These are phyloP conservation scores for Pachypsylla venusta DNA, from an alignment of 1,140 invertebrate genomes.

Conservation along the genomic window DNA sequence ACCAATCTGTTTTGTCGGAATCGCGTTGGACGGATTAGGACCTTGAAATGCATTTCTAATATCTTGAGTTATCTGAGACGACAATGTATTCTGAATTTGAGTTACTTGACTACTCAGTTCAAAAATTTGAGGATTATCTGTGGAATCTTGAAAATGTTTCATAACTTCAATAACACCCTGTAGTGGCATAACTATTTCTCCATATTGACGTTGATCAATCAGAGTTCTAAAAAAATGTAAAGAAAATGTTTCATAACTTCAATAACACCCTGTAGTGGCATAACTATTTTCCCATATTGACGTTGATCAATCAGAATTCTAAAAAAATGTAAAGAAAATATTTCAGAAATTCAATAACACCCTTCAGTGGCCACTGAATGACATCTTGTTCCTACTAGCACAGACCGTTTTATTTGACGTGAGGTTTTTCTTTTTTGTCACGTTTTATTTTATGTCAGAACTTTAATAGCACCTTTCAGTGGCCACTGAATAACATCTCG, in stretches of 20 bases:
- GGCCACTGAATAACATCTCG: no score
- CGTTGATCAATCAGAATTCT: constrained; percentile 48
- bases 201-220: constrained; percentile 67
- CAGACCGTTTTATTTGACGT: no score
- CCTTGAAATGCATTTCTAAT: constrained; percentile 83
- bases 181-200: constrained; percentile 86
- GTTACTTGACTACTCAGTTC: constrained; percentile 44
- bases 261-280: constrained; percentile 89
- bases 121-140: constrained; percentile 67
- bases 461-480: no score
- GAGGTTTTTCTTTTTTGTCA: no score
- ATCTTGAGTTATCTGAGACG: constrained; percentile 83
- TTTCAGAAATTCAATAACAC: no score
- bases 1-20: constrained; percentile 55
- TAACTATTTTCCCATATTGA: constrained; percentile 87
- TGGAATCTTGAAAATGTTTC: constrained; percentile 70
- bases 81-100: constrained; percentile 68
- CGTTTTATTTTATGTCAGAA: no score
- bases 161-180: constrained; percentile 94
- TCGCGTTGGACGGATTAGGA: constrained; percentile 50
- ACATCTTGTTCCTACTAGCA: no score
- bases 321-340: constrained; percentile 15
- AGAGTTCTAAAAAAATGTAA: constrained; percentile 32
- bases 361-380: no score
- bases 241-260: constrained; percentile 83